Conservation (phyloP, 2,888 invertebrate species). For the Endomychus coccineus region DNA sequence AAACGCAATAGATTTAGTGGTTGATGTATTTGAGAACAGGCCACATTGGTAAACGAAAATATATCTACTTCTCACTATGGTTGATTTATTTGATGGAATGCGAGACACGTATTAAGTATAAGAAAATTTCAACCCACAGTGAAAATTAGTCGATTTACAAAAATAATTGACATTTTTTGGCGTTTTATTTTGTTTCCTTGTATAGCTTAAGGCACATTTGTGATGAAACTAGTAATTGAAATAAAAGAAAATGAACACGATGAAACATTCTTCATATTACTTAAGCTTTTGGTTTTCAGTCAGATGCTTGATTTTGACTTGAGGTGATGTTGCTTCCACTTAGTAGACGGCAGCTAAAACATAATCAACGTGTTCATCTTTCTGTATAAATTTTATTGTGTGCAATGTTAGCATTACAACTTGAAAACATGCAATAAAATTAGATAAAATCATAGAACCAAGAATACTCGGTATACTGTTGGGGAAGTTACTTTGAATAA, state of each 20-base stretch:
- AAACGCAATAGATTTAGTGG: no score
- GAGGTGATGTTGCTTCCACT: slow-evolving; percentile 26
- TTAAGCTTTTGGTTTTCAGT: slow-evolving; percentile 13
- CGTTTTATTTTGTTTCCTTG: slow-evolving; percentile 22
- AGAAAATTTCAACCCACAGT: slow-evolving; percentile 17
- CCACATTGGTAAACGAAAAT: slow-evolving; percentile 14
- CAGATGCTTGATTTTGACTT: slow-evolving; percentile 8
- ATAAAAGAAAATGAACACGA: slow-evolving; percentile 31
- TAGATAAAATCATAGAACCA: no score
- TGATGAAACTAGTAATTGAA: slow-evolving; percentile 15
- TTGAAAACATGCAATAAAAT: no score
- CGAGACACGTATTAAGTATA: slow-evolving; percentile 37
- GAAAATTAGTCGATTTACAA: slow-evolving; percentile 20
- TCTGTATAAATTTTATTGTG: no score
- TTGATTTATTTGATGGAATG: slow-evolving; percentile 33
- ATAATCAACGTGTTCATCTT: no score
- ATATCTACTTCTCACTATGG: slow-evolving; percentile 10
- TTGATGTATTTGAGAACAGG: slow-evolving; percentile 11
- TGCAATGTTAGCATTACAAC: no score
- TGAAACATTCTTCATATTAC: slow-evolving; percentile 10
- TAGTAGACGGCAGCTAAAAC: slow-evolving; percentile 41
- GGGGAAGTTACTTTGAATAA: no score
- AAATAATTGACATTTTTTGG: slow-evolving; percentile 15
- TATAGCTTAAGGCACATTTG: slow-evolving; percentile 36
- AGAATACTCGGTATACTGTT: no score